phyloP scores from a whole-genome alignment of 2,888 invertebrate genomes.

The Merodon equestris region DNA sequence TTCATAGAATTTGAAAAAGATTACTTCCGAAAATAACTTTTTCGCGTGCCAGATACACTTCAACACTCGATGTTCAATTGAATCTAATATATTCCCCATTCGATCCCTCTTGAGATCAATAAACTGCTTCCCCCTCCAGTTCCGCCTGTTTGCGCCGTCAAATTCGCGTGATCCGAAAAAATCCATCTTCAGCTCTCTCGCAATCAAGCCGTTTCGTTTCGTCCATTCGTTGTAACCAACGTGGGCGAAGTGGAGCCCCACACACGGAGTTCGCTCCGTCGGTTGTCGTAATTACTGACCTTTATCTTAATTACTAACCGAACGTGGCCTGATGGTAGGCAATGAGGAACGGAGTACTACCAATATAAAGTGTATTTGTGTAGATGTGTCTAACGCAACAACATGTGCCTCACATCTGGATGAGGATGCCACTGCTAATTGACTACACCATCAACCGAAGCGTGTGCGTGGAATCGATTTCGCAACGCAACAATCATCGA shows the following conservation, averaged over 20 bases:
- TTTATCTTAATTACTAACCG: constrained; percentile 61
- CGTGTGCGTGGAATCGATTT: constrained; percentile 16
- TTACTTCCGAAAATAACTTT: too few species aligned
- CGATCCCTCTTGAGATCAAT: background rate
- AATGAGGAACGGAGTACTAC: constrained; percentile 38
- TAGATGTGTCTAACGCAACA: constrained; percentile 28
- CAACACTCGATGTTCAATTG: constrained; percentile 57
- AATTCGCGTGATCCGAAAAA: constrained; percentile 47
- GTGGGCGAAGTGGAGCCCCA: constrained; percentile 44
- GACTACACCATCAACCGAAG: too few species aligned
- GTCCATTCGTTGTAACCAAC: constrained; percentile 1
- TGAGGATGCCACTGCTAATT: too few species aligned
- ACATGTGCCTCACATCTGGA: constrained; percentile 46
- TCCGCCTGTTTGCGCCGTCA: constrained; percentile 11
- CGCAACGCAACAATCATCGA: constrained; percentile 25
- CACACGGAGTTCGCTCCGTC: constrained; percentile 37
- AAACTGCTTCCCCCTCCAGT: constrained; percentile 19
- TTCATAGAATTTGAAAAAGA: too few species aligned
- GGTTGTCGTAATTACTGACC: constrained; percentile 55
- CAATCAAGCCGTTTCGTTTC: too few species aligned
- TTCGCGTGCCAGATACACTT: constrained; percentile 8
- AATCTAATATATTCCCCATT: too few species aligned
- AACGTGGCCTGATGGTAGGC: constrained; percentile 18
- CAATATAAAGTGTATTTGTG: background rate
- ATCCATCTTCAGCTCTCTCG: constrained; percentile 22